Base-by-base conservation (phyloP, 2,113 vertebrate genomes). In the Noctilio leporinus region DNA sequence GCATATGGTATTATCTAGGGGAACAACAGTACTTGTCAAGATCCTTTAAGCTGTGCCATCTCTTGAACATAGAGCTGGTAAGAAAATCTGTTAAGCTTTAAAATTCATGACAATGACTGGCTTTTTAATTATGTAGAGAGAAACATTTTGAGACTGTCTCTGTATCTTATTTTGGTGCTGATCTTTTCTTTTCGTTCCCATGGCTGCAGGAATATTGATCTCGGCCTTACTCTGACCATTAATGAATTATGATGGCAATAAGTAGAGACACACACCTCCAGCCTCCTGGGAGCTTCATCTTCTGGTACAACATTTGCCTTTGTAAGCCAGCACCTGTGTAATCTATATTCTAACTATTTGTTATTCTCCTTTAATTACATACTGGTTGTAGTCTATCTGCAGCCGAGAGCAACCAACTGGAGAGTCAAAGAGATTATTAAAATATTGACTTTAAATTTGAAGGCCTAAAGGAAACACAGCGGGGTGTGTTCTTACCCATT, bases 241-340 rank as follows among this genome's bases (percentile, higher is more conserved):
- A 96, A 96, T 95, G 95, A 97, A 95, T 96, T 95, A 96, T 91
- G 84, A 95, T 78, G 85, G 92, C 92, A 96, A 96, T 96, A 97
- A 97, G 89, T 89, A 76, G 86, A 94, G 93, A 86, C 5, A 33
- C 10, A 59, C 45, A 95, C 80, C 84, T 95, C 82, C 57, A 76
- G 19, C 73, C 88, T 92, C 90, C 40, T 53, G 95, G 85, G 96
- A 89, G 87, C 72, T 96, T 97, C n/a, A 93, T 81, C 85, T 95
- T 96, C 81, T 86, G 45, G 73, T 92, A 43, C 70, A 73, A 53
- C 16, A 3, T 95, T 95, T 89, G 91, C 85, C 70, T 94, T 88
- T 96, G 90, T 92, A 95, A 97, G 82, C 93, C 93, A 96, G 95
- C 93, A 95, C 90, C 95, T 95, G 94, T 89, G 77, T 93, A 81